phyloP scores from a whole-genome alignment of 1,140 invertebrate genomes.

The Plectus sambesii region DNA sequence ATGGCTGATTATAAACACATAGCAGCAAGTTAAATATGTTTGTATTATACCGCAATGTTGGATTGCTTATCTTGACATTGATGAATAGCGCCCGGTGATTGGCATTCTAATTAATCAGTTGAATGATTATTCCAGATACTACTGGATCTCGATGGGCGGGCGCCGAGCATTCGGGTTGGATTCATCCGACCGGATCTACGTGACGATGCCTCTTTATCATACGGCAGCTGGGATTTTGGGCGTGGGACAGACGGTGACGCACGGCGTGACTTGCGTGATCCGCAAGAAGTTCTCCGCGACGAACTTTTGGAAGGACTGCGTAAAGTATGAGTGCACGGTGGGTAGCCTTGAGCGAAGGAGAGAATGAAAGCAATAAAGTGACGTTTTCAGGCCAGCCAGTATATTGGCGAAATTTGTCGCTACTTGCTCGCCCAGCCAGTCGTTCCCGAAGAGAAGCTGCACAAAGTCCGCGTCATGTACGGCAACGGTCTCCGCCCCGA shows the following conservation, averaged over 20 bases:
- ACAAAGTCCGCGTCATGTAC: conserved; percentile 68
- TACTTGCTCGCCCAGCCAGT: conserved; percentile 79
- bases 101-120: too few relatives aligned
- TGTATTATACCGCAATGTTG: too few relatives aligned
- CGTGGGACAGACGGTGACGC: conserved; percentile 21
- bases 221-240: conserved; percentile 67
- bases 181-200: conserved; percentile 64
- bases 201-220: conserved; percentile 81
- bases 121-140: conserved; percentile 13
- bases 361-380: conserved; percentile 10
- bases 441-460: conserved; percentile 64
- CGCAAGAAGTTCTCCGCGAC: conserved; percentile 88
- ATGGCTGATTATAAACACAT: too few relatives aligned
- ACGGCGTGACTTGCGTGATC: conserved; percentile 61
- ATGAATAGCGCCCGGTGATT: too few relatives aligned
- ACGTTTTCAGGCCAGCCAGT: conserved; percentile 71
- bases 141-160: conserved; percentile 26
- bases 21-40: too few relatives aligned
- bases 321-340: conserved; percentile 87
- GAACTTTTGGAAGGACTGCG: conserved; percentile 80
- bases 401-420: conserved; percentile 96
- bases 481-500: conserved; percentile 89
- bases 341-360: too few relatives aligned
- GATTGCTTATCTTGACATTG: too few relatives aligned
- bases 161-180: conserved; percentile 26